These are phyloP conservation scores for Protobothrops flavoviridis DNA, from an alignment of 2,113 vertebrate genomes.

Conservation along the genomic window DNA sequence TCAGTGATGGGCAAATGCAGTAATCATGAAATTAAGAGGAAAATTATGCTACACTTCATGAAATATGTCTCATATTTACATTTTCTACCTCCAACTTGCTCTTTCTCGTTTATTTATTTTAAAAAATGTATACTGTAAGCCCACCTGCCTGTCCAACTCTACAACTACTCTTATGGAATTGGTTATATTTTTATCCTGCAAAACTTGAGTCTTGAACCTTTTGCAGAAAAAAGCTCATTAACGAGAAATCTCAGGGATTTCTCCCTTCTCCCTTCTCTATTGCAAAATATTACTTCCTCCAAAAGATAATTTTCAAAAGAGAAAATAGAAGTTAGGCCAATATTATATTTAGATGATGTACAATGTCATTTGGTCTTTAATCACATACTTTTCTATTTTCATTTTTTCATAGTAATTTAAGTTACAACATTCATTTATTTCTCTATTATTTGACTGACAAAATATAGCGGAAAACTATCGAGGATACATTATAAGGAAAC, in stretches of 20 bases:
- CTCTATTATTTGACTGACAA: constrained; percentile 9
- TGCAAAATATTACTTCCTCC: not conserved
- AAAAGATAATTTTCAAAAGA: not conserved
- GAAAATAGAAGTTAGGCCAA: not conserved
- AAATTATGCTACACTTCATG: not conserved
- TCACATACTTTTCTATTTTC: not conserved
- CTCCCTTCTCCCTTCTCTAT: not conserved
- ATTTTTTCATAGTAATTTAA: constrained; percentile 8
- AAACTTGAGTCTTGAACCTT: not conserved
- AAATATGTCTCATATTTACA: not conserved
- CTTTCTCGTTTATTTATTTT: not conserved
- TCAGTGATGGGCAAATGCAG: not conserved
- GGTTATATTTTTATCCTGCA: not conserved
- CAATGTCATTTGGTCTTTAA: not conserved
- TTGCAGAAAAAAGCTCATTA: not conserved
- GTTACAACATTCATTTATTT: not conserved
- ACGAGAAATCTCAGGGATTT: not conserved
- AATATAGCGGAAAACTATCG: not conserved
- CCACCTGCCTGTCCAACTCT: not conserved
- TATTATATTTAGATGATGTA: not conserved
- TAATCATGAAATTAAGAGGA: not conserved
- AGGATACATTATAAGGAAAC: not conserved
- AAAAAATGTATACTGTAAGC: not conserved
- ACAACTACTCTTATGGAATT: not conserved
- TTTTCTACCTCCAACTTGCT: not conserved